A percentile compares a stretch with the other conserved stretches of the same genome.
These are phyloP conservation scores for Cygnus buccinator DNA, from an alignment of 2,113 vertebrate species.

Conservation along the genomic window DNA sequence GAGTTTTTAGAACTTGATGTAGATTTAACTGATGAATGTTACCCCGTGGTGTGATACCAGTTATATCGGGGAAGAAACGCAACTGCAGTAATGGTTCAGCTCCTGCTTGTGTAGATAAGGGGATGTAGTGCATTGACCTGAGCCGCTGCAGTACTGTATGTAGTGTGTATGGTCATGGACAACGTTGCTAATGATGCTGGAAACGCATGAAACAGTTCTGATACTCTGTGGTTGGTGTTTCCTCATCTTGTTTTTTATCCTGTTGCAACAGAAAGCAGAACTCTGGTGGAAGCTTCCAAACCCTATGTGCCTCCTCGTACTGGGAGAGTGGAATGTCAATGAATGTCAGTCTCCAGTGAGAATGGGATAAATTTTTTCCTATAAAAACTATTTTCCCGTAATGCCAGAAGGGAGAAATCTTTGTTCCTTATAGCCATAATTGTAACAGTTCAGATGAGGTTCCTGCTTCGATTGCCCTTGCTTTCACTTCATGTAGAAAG, in stretches of 20 bases:
- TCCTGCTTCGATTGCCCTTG: not conserved
- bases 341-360: not conserved
- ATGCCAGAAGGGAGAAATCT: not conserved
- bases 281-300: not conserved
- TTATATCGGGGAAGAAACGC: not conserved
- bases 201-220: not conserved
- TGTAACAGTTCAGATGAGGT: not conserved
- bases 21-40: not conserved
- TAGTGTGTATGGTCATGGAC: not conserved
- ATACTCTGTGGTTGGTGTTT: not conserved
- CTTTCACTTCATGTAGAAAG: not conserved
- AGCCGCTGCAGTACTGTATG: not conserved
- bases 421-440: not conserved
- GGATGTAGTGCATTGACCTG: not conserved
- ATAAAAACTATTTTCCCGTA: not conserved
- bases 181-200: not conserved
- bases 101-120: not conserved
- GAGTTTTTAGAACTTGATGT: not conserved
- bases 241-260: not conserved
- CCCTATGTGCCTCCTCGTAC: not conserved
- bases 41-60: not conserved
- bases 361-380: not conserved
- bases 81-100: not conserved
- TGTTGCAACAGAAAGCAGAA: not conserved
- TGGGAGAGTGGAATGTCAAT: fast-evolving